A percentile compares a stretch with the other conserved stretches of the same genome.
Conservation (phyloP, 2,888 invertebrate genomes). For the Periphyllus acericola region DNA sequence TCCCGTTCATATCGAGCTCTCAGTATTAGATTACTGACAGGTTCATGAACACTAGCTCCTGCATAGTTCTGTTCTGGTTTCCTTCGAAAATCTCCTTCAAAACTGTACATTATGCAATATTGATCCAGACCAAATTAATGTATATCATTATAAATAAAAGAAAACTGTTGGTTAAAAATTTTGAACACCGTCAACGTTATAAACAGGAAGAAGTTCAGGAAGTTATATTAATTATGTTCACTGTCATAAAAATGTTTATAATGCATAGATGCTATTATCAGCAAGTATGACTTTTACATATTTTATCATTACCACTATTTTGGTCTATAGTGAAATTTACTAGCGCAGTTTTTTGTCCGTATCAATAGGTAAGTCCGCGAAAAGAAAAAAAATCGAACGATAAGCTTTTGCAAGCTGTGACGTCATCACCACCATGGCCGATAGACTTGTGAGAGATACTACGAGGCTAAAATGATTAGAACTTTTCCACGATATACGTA, state of each 20-base stretch:
- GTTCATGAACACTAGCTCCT: constrained; percentile 82
- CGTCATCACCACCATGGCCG: neutral
- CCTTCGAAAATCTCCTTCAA: constrained; percentile 90
- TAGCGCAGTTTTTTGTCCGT: neutral
- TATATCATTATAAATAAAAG: constrained; percentile 14
- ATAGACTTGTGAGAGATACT: too few relatives aligned
- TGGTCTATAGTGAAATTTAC: neutral
- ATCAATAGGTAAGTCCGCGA: neutral
- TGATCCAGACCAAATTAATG: neutral
- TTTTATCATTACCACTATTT: constrained; percentile 36
- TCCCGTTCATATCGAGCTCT: constrained; percentile 86
- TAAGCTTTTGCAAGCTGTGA: neutral
- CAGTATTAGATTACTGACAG: constrained; percentile 77
- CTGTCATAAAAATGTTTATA: neutral
- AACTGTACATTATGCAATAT: constrained; percentile 72
- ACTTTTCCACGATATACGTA: too few relatives aligned
- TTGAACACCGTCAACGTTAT: neutral
- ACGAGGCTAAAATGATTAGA: too few relatives aligned
- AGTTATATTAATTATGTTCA: neutral
- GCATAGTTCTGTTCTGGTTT: constrained; percentile 90
- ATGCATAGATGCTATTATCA: constrained; percentile 29
- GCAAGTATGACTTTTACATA: constrained; percentile 48
- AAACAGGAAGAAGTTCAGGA: constrained; percentile 2
- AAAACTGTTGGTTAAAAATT: neutral
- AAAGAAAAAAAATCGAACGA: too few relatives aligned